Base-by-base conservation (phyloP, 37 sponge, comb jelly and placozoan genomes). In the Dysidea cf. avara region DNA sequence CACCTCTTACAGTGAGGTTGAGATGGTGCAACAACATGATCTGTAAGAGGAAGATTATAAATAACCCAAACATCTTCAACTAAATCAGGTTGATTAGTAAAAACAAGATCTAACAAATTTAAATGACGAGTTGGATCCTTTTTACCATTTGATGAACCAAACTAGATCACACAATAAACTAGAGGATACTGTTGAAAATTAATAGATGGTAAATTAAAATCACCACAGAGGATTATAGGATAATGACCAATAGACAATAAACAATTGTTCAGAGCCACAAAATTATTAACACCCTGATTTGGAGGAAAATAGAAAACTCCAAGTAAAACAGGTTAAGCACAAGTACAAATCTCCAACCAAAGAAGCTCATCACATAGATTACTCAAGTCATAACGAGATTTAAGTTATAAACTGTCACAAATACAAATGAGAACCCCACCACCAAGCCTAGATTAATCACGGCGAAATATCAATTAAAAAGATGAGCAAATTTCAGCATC, bases 281-380 rank as follows among this genome's bases (percentile, higher is more conserved):
- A 17, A 22, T 6, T n/a, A 36, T 55, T 56, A 56, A 31, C 29
- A 56, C 12, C 22, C 11, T 64, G 26, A 30, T 24, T 53, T 30
- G 77, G 64, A 35, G 74, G 77, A 28, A 29, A 5, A 52, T 76
- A 76, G 36, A 76, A 76, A 30, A 64, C 54, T 28, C 77, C 77
- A 31, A 76, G 13, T 25, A 64, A 55, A 12, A 52, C 9, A 7
- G 21, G 49, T 14, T 7, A 1, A 17, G 53, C 14, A 7, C 7
- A 7, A 29, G 20, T 13, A 51, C 12, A 9, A 63, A 14, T 9
- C 24, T 76, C 77, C 20, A 76, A 17, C 77, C 77, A 76, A 50
- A 76, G 35, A 3, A 76, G 65, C 63, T 76, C 66, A 43, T 43
- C 46, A 63, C 77, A 59, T 9, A 33, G 29, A 58, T 6, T 55